A percentile compares a stretch with the other conserved stretches of the same genome.
phyloP scores from a whole-genome alignment of 2,888 invertebrate species.

The Apamea epomidion region DNA sequence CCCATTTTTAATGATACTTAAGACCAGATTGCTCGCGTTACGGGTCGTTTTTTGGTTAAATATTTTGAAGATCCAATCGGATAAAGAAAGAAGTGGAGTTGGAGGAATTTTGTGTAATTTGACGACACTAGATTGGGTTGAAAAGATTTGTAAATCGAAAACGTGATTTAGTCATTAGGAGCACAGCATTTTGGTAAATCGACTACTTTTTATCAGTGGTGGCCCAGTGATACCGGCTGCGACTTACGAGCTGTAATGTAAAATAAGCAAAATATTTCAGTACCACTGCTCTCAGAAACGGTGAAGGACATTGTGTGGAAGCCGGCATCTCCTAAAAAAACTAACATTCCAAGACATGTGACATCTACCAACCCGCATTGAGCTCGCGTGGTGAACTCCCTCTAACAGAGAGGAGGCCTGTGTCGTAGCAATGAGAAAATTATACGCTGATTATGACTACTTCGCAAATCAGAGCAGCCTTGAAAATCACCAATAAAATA shows the following conservation, averaged over 20 bases:
- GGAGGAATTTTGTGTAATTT: conserved; percentile 31
- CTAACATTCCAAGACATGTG: not conserved
- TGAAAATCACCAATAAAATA: conserved; percentile 9
- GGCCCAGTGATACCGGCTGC: not conserved
- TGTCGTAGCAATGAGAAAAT: not conserved
- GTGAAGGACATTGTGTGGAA: too few species aligned
- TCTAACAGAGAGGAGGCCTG: not conserved
- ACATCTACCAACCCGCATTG: not conserved
- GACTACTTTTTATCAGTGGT: not conserved
- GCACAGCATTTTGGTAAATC: not conserved
- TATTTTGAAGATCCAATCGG: conserved; percentile 2
- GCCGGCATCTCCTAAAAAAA: not conserved
- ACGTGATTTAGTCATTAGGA: conserved; percentile 5
- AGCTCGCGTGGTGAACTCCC: not conserved
- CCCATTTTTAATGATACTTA: conserved; percentile 45
- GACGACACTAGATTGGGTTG: not conserved
- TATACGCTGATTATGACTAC: too few species aligned
- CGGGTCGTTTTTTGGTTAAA: conserved; percentile 15
- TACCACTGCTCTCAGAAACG: not conserved
- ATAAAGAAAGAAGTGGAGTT: conserved; percentile 1
- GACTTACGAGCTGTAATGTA: too few species aligned
- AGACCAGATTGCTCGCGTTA: conserved; percentile 32
- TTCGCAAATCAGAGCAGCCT: conserved; percentile 1
- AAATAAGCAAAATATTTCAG: too few species aligned
- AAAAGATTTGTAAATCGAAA: conserved; percentile 12